These are phyloP conservation scores for Typhlichthys eigenmanni DNA, from an alignment of 2,797 vertebrate genomes.

Conservation along the genomic window DNA sequence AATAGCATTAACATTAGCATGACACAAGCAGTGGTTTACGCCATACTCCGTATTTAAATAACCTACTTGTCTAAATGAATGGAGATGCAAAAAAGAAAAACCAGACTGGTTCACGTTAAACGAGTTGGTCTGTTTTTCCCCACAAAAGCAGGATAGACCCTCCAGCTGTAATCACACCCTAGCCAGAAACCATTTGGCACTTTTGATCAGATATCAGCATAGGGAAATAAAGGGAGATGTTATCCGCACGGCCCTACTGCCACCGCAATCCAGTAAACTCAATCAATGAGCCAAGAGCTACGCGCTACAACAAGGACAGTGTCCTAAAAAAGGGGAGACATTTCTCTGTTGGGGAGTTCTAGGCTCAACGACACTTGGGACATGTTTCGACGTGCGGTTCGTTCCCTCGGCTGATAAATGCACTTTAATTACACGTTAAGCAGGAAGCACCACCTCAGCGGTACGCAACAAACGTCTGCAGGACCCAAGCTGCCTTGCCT, in stretches of 20 bases:
- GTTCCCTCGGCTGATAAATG: constrained; percentile 12
- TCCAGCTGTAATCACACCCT: constrained; percentile 16
- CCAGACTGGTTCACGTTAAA: too few species aligned
- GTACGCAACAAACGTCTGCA: constrained; percentile 22
- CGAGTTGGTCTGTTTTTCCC: too few species aligned
- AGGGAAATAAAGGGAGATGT: constrained; percentile 36
- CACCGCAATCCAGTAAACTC: background rate
- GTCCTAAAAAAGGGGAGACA: too few species aligned
- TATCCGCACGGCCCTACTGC: background rate
- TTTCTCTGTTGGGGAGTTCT: too few species aligned
- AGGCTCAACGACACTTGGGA: background rate
- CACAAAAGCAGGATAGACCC: too few species aligned
- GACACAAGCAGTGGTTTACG: too few species aligned
- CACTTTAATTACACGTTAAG: constrained; percentile 49
- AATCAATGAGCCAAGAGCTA: too few species aligned
- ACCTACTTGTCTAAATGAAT: too few species aligned
- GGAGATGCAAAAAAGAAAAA: too few species aligned
- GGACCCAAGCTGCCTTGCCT: constrained; percentile 16
- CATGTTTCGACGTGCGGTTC: constrained; percentile 46
- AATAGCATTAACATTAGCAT: too few species aligned
- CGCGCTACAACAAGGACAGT: too few species aligned
- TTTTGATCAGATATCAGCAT: background rate
- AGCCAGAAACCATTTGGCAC: background rate
- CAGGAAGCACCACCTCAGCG: constrained; percentile 17
- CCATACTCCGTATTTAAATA: too few species aligned